These are phyloP conservation scores for Actinostola sp. DNA, from an alignment of 92 coral and sea anemone genomes.

Conservation along the genomic window DNA sequence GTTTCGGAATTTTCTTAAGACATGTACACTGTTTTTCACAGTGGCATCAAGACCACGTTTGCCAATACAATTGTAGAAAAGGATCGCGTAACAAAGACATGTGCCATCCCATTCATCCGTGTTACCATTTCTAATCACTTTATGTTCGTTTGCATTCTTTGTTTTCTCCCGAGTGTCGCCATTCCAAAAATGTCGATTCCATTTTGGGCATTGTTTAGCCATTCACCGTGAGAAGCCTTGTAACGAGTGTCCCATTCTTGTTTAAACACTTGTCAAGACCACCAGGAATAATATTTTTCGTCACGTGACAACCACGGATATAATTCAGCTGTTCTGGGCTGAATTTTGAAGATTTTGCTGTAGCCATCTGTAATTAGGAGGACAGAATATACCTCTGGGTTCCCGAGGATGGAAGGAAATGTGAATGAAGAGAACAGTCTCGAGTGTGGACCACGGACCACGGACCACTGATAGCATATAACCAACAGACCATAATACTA, in stretches of 20 bases:
- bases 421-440: no score
- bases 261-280: constrained; percentile 4
- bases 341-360: no score
- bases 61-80: constrained; percentile 48
- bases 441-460: no score
- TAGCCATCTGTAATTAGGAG: no score
- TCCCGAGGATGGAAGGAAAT: no score
- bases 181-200: not conserved
- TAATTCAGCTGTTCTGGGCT: constrained; percentile 5
- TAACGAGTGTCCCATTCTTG: constrained; percentile 4
- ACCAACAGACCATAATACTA: no score
- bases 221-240: constrained; percentile 1
- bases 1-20: no score
- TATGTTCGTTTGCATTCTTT: constrained; percentile 12
- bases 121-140: constrained; percentile 31
- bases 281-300: not conserved
- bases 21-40: no score
- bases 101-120: constrained; percentile 60
- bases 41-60: not conserved
- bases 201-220: constrained; percentile 2
- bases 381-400: no score
- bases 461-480: no score
- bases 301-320: constrained; percentile 11
- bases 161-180: not conserved
- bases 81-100: constrained; percentile 55